These are phyloP conservation scores for Leptonema lineaticorne DNA, from an alignment of 1,140 invertebrate species.

Conservation along the genomic window DNA sequence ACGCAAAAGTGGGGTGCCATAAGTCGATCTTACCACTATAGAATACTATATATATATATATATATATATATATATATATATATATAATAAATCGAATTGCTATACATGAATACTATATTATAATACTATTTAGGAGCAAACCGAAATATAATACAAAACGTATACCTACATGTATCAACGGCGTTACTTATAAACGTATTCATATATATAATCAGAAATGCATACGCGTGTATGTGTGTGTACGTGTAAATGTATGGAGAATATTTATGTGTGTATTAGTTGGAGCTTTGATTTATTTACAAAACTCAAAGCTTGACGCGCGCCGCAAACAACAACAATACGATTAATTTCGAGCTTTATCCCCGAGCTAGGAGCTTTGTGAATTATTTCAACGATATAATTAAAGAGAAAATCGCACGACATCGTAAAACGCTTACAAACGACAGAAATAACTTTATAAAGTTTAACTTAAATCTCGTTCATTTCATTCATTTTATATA, in stretches of 20 bases:
- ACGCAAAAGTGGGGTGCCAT: too few relatives aligned
- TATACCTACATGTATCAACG: too few relatives aligned
- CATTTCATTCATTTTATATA: not conserved
- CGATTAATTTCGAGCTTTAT: not conserved
- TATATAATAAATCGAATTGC: too few relatives aligned
- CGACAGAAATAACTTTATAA: too few relatives aligned
- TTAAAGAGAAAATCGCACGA: not conserved
- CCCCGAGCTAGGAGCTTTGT: not conserved
- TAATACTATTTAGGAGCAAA: too few relatives aligned
- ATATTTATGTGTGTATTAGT: too few relatives aligned
- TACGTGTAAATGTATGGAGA: not conserved
- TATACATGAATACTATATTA: too few relatives aligned
- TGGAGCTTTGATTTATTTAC: conserved; percentile 4
- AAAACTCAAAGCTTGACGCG: not conserved
- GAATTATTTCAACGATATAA: not conserved
- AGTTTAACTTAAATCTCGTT: too few relatives aligned
- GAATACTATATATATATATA: too few relatives aligned
- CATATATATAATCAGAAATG: not conserved
- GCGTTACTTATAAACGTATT: not conserved
- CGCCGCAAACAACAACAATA: conserved; percentile 1
- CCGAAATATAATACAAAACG: too few relatives aligned
- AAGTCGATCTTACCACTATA: too few relatives aligned
- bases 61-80: too few relatives aligned
- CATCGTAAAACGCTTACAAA: not conserved
- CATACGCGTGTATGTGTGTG: not conserved